phyloP scores from a whole-genome alignment of 1,140 invertebrate species.

The Drosophila triauraria region DNA sequence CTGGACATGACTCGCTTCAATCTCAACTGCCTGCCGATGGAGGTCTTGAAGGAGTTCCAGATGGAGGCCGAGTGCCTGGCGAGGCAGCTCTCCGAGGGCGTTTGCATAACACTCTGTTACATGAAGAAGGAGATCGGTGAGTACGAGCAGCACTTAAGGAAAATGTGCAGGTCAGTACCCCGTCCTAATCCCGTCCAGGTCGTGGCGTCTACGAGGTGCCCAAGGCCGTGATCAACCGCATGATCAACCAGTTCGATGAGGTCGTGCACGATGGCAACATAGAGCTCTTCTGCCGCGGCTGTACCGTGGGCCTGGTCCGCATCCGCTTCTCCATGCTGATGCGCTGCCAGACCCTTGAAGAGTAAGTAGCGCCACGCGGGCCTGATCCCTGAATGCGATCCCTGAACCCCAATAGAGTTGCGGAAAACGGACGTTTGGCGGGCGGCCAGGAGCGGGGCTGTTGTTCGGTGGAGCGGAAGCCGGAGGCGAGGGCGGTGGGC shows the following conservation, averaged over 20 bases:
- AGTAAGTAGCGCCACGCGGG: constrained; percentile 63
- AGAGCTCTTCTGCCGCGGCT: constrained; percentile 65
- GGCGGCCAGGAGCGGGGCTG: constrained; percentile 7
- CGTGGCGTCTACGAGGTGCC: constrained; percentile 58
- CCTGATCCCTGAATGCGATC: constrained; percentile 57
- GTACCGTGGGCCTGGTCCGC: constrained; percentile 59
- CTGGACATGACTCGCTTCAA: constrained; percentile 50
- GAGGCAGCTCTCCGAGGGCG: constrained; percentile 50
- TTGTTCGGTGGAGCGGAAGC: too few species aligned
- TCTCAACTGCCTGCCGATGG: constrained; percentile 45
- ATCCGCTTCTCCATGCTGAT: constrained; percentile 56
- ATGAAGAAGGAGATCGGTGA: constrained; percentile 61
- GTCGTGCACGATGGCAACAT: constrained; percentile 51
- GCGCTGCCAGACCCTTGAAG: constrained; percentile 46
- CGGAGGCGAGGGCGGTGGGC: not conserved
- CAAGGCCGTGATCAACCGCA: constrained; percentile 30
- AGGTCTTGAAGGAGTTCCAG: constrained; percentile 32
- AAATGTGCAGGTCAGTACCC: not conserved
- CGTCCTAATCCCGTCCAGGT: constrained; percentile 11
- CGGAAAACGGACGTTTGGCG: constrained; percentile 19
- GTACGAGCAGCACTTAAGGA: not conserved
- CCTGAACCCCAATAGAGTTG: constrained; percentile 73
- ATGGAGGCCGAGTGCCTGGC: constrained; percentile 55
- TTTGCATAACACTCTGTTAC: constrained; percentile 44
- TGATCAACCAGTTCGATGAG: constrained; percentile 29